phyloP scores from a whole-genome alignment of 2,113 vertebrate genomes.

The Shinisaurus crocodilurus region DNA sequence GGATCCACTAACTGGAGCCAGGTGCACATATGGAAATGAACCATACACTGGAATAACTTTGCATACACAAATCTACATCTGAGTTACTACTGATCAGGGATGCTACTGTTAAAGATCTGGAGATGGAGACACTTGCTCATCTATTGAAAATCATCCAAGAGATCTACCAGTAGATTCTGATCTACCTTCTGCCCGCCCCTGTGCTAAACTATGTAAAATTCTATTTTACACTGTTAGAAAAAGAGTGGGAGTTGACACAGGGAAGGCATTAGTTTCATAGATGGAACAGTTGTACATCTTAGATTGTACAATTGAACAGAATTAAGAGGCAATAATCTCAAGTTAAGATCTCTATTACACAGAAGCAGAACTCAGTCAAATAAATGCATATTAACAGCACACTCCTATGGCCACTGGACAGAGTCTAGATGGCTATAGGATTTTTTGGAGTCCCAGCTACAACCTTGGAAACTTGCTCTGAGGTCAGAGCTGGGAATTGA shows the following conservation, averaged over 20 bases:
- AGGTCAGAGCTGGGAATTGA: no score
- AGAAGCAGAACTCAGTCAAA: background rate
- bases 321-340: background rate
- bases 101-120: background rate
- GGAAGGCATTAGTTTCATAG: background rate
- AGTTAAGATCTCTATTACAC: background rate
- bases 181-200: background rate
- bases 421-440: no score
- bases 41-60: background rate
- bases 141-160: no score
- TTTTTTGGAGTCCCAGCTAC: no score
- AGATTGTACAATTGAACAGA: background rate
- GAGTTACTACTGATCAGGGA: background rate
- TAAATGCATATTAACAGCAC: background rate
- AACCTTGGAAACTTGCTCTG: no score
- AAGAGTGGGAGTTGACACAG: background rate
- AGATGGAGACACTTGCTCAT: no score
- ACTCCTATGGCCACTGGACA: background rate
- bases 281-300: background rate
- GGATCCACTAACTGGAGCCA: background rate
- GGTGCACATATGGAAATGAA: background rate
- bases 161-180: no score
- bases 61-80: background rate
- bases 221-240: background rate
- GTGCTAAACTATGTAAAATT: background rate